Base-by-base conservation (phyloP, 1,140 invertebrate species). In the Philopotamus ludificatus region DNA sequence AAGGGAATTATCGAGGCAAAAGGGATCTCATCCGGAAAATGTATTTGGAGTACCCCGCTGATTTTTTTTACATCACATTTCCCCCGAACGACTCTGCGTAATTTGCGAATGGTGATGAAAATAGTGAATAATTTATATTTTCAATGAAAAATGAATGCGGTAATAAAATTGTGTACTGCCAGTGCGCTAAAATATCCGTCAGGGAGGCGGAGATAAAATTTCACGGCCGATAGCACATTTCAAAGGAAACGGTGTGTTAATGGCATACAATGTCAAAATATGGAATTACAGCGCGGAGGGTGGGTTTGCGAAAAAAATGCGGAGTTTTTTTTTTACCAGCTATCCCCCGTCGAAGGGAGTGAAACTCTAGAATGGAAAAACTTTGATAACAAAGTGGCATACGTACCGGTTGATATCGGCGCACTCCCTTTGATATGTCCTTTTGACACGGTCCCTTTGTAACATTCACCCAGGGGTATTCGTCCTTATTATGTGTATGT, bases 381-480 rank as follows among this genome's bases (percentile, higher is more conserved):
- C 44, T 47, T 47, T 47, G 44, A 47, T 47, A 47, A 47, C 44
- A 47, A 47, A 47, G 44, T 47, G 44, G 44, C 44, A 47, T 47
- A 47, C 44, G 10, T 47, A 47, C 18, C 28, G 28, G 28, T 34
- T 21, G 50, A 26, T 26, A 53, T 26, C 20, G 20, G 50, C 20
- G 50, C 50, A 34, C 28, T 23, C 9, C 20, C 57, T 59, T 59
- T 59, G 57, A 59, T 41, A 59, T 59, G 57, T 59, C 39, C 28
- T 44, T 59, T 53, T 59, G 20, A 41, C 41, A 44, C 57, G 20
- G 20, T 15, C 39, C 57, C 57, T 59, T 59, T 59, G 57, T 59
- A 59, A 44, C 57, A 59, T 34, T 34, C 12, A 4, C 28, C 28
- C n/a, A 34, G 12, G 28, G 28, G 28, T 34, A 34, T 34, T 34